A percentile compares a stretch with the other conserved stretches of the same genome.
These are phyloP conservation scores for Deroplatys truncata DNA, from an alignment of 2,888 invertebrate genomes.

Conservation along the genomic window DNA sequence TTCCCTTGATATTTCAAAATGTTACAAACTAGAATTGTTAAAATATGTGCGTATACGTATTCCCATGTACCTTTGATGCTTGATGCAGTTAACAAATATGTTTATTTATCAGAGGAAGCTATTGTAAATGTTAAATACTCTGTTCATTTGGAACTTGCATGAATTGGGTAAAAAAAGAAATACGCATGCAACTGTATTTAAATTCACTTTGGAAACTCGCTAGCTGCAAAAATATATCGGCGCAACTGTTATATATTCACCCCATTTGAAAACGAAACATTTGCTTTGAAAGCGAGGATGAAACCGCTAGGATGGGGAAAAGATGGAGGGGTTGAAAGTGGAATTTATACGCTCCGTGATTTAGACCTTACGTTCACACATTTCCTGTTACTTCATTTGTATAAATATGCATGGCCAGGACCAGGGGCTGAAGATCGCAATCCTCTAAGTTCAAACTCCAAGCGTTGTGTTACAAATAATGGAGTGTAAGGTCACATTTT, in stretches of 20 bases:
- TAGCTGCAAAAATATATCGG: too few relatives aligned
- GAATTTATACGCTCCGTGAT: background rate
- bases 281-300: background rate
- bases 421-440: background rate
- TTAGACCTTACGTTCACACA: background rate
- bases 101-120: background rate
- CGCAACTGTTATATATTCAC: background rate
- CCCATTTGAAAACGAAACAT: background rate
- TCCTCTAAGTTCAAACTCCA: too few relatives aligned
- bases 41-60: background rate
- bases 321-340: too few relatives aligned
- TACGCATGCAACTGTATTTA: background rate
- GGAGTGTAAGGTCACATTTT: too few relatives aligned
- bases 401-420: background rate
- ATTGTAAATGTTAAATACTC: background rate
- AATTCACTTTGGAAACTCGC: background rate
- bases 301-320: too few relatives aligned
- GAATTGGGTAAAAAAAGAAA: background rate
- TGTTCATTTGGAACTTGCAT: background rate
- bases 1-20: too few relatives aligned
- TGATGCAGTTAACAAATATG: background rate
- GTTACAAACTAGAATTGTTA: too few relatives aligned
- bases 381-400: background rate
- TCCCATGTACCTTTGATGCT: background rate
- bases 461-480: too few relatives aligned